phyloP scores from a whole-genome alignment of 2,797 vertebrate genomes.

The Chaunax sp. region DNA sequence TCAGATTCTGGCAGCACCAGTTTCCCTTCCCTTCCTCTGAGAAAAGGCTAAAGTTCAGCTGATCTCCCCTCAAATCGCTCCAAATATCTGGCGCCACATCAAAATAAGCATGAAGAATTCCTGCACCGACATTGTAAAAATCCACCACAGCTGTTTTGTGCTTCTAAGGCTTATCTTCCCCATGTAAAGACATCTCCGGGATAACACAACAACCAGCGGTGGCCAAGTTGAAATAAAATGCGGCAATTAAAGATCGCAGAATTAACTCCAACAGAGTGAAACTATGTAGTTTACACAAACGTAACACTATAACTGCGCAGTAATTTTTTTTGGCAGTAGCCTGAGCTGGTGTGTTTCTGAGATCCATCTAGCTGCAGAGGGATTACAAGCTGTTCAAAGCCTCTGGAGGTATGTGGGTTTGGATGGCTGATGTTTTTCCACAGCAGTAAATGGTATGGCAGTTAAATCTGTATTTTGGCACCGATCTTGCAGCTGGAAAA shows the following conservation, averaged over 20 bases:
- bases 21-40: slow-evolving; percentile 59
- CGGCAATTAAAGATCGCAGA: slow-evolving; percentile 50
- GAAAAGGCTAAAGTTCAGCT: slow-evolving; percentile 72
- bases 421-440: slow-evolving; percentile 80
- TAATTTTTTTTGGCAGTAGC: slow-evolving; percentile 71
- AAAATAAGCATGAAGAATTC: slow-evolving; percentile 73
- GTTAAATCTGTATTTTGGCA: slow-evolving; percentile 82
- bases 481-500: slow-evolving; percentile 77
- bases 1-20: slow-evolving; percentile 50
- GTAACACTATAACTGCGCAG: slow-evolving; percentile 70
- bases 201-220: slow-evolving; percentile 69
- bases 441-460: slow-evolving; percentile 80
- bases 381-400: slow-evolving; percentile 81
- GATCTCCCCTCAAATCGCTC: slow-evolving; percentile 66
- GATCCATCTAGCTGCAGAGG: slow-evolving; percentile 71
- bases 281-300: slow-evolving; percentile 62
- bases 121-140: slow-evolving; percentile 63
- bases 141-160: slow-evolving; percentile 76
- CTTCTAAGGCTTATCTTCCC: slow-evolving; percentile 74
- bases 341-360: slow-evolving; percentile 66
- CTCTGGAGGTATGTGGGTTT: slow-evolving; percentile 80
- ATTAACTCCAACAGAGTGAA: slow-evolving; percentile 51
- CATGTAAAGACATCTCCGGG: slow-evolving; percentile 73
- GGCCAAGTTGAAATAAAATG: slow-evolving; percentile 64
- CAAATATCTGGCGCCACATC: slow-evolving; percentile 76